A percentile compares a stretch with the other conserved stretches of the same genome.
Conservation (phyloP, 2,888 invertebrate species). For the Poecilus cupreus region DNA sequence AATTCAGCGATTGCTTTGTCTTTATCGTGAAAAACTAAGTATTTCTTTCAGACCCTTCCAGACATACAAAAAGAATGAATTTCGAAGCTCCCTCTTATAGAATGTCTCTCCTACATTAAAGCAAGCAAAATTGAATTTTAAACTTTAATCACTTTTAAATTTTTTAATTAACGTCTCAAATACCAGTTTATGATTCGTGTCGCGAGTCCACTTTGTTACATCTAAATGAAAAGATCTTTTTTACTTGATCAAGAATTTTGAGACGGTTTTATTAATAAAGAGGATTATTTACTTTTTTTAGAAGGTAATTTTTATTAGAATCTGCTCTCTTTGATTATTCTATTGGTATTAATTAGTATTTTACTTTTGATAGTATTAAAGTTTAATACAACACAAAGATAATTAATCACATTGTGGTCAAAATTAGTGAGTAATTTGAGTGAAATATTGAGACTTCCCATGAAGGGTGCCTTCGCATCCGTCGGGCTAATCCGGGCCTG, state of each 20-base stretch:
- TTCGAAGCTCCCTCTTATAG: neutral
- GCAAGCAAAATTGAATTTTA: constrained; percentile 23
- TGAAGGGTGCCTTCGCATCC: constrained; percentile 25
- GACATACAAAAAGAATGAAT: neutral
- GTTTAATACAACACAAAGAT: neutral
- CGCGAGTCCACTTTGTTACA: neutral
- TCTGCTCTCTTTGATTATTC: no score
- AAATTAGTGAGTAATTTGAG: constrained; percentile 38
- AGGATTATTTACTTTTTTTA: neutral
- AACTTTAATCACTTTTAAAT: constrained; percentile 26
- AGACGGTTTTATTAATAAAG: neutral
- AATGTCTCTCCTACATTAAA: neutral
- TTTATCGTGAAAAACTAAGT: neutral
- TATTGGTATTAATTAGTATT: no score
- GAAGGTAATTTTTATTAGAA: no score
- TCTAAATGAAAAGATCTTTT: neutral
- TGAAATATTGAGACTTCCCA: constrained; percentile 32
- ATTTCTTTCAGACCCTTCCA: neutral
- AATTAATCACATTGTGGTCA: constrained; percentile 37
- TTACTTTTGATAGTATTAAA: no score
- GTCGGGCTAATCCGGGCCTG: constrained; percentile 37
- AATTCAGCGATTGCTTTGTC: neutral
- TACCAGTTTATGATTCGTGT: neutral
- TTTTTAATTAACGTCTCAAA: constrained; percentile 30
- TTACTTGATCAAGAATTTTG: neutral